Percentiles rank a stretch among this genome's conserved stretches.
Evolutionary conservation across 2,888 invertebrate species (phyloP).

Genomic region (Helicoverpa assulta): DNA sequence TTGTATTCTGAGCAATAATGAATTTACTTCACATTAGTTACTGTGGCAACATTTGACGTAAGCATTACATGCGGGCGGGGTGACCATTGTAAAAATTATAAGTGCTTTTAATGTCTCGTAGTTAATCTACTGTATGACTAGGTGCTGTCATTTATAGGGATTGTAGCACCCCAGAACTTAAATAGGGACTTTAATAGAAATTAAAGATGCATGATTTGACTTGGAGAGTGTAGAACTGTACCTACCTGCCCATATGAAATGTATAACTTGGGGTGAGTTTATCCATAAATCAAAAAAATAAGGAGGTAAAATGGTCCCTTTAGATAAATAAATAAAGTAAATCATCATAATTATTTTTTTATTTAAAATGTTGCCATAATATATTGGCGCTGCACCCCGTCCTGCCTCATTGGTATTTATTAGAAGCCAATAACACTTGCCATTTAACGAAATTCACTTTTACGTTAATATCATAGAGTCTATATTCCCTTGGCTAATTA

Average conservation of each 20-base stretch:
- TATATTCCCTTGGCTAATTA: slow-evolving; percentile 64
- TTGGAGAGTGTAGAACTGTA: slow-evolving; percentile 5
- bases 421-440: slow-evolving; percentile 69
- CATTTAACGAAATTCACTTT: slow-evolving; percentile 63
- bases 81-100: slow-evolving; percentile 35
- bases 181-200: slow-evolving; percentile 9
- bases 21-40: slow-evolving; percentile 40
- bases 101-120: slow-evolving; percentile 53
- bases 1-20: slow-evolving; percentile 46
- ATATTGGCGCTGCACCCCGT: slow-evolving; percentile 42
- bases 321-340: slow-evolving; percentile 41
- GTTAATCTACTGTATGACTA: slow-evolving; percentile 44
- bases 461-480: slow-evolving; percentile 56
- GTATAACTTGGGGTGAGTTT: slow-evolving; percentile 1
- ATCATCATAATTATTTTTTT: slow-evolving; percentile 25
- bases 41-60: slow-evolving; percentile 45
- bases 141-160: slow-evolving; percentile 41
- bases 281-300: neutral
- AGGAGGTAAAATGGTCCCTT: slow-evolving; percentile 4
- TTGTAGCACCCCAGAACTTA: slow-evolving; percentile 14
- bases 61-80: slow-evolving; percentile 45
- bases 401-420: slow-evolving; percentile 43
- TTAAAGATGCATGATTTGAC: neutral
- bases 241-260: slow-evolving; percentile 4
- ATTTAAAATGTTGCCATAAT: slow-evolving; percentile 33